Conservation (phyloP, 2,888 invertebrate genomes). For the Rosalia funebris region DNA sequence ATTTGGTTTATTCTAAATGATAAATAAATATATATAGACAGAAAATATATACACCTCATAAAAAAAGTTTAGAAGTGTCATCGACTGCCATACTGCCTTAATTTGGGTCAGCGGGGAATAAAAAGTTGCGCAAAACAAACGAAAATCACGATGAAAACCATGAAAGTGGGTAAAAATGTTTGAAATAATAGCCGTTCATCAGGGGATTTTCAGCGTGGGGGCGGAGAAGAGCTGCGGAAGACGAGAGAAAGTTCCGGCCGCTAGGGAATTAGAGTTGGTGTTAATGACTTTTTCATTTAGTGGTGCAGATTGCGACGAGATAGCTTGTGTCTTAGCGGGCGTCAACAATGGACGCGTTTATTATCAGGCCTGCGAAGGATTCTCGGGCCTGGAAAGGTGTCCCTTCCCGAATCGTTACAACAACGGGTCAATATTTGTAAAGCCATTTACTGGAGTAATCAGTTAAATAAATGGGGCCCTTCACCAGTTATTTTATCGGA, state of each 20-base stretch:
- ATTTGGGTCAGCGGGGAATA: conserved; percentile 37
- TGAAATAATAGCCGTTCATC: conserved; percentile 49
- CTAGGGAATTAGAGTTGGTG: conserved; percentile 43
- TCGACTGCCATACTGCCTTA: conserved; percentile 17
- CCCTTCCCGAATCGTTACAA: conserved; percentile 9
- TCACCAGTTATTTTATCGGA: not conserved
- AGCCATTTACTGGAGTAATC: conserved; percentile 8
- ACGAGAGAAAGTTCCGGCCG: conserved; percentile 22
- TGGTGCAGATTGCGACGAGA: conserved; percentile 56
- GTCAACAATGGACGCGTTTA: conserved; percentile 50
- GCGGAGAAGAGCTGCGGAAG: conserved; percentile 28
- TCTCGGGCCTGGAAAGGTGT: not conserved
- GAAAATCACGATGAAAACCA: conserved; percentile 47
- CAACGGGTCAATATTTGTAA: conserved; percentile 13
- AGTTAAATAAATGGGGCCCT: conserved; percentile 3
- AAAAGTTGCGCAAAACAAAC: conserved; percentile 46
- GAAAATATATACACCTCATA: too few relatives aligned
- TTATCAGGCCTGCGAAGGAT: conserved; percentile 38
- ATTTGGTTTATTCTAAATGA: too few relatives aligned
- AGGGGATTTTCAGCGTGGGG: conserved; percentile 41
- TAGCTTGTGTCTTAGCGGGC: conserved; percentile 51
- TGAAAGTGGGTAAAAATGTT: conserved; percentile 48
- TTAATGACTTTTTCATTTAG: conserved; percentile 62
- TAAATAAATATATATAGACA: too few relatives aligned
- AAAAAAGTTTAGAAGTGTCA: conserved; percentile 23